Evolutionary conservation across 1,140 invertebrate genomes (phyloP).

Genomic region (Rhopalosiphum maidis): DNA sequence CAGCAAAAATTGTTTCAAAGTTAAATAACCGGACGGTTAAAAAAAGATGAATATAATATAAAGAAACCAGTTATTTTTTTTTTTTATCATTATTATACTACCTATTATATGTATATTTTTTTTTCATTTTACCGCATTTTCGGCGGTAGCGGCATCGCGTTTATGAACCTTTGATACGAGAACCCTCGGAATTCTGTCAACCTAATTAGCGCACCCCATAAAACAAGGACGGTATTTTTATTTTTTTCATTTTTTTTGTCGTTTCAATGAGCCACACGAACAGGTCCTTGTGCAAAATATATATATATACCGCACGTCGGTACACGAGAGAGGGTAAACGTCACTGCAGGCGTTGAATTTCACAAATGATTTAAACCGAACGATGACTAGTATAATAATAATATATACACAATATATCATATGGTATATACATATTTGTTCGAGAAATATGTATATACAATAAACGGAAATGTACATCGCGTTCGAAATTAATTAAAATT

Average conservation of each 20-base stretch:
- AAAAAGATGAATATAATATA: background rate
- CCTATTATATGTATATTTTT: background rate
- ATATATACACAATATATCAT: background rate
- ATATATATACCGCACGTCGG: no score
- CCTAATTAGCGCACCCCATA: slow-evolving; percentile 50
- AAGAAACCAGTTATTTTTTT: slow-evolving; percentile 22
- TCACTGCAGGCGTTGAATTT: slow-evolving; percentile 37
- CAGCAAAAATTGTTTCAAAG: slow-evolving; percentile 12
- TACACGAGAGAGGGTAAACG: background rate
- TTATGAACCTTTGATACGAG: slow-evolving; percentile 53
- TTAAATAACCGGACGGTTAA: slow-evolving; percentile 12
- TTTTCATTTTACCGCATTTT: slow-evolving; percentile 35
- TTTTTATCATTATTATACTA: slow-evolving; percentile 1
- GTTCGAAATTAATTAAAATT: slow-evolving; percentile 45
- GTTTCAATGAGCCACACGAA: slow-evolving; percentile 34
- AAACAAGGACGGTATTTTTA: slow-evolving; percentile 1
- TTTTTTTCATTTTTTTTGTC: slow-evolving; percentile 23
- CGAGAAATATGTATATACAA: background rate
- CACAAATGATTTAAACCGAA: slow-evolving; percentile 48
- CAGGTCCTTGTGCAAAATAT: background rate
- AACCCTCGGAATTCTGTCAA: slow-evolving; percentile 38
- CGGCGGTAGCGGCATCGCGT: slow-evolving; percentile 6
- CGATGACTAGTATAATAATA: slow-evolving; percentile 5
- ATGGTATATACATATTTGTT: background rate
- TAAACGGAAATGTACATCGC: background rate